Base-by-base conservation (phyloP, 2,888 invertebrate genomes). In the Polydesmus complanatus region DNA sequence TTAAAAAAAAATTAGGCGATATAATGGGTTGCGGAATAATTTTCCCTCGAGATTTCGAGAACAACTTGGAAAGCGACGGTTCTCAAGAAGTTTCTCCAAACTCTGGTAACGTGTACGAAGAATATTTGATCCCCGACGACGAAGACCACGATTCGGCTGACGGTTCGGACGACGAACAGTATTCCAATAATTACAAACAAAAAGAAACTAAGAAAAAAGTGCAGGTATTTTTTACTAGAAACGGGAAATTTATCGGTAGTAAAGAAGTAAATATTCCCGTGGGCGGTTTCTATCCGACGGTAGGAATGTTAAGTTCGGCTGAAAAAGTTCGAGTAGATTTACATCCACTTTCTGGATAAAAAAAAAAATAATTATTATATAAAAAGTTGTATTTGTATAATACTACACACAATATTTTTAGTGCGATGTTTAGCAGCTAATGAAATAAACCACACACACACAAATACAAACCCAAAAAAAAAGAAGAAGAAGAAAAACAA, bases 21-120 rank as follows among this genome's bases (percentile, higher is more conserved):
- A 71, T 75, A n/a, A 77, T 79, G 74, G 79, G 79, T 11, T 78
- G 78, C 71, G 79, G 79, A 27, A 77, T 79, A 56, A 70, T 77
- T 60, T 79, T 78, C 66, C 78, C 78, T 1, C 68, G 72, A 18
- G 70, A 70, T 65, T 71, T 70, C 65, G 68, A 61, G 11, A 65
- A 60, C 58, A 70, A 70, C 53, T 66, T 65, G 21, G 71, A 72
- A 62, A 69, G 37, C 49, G 69, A 69, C 63, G 67, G 65, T 27
- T 66, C 67, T 47, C 64, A 63, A 49, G 69, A 70, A 55, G 58
- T 63, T 37, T 68, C 68, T 25, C 66, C 64, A 5, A 64, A 66
- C 14, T 68, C 68, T 5, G 65, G 67, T 21, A 67, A 64, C 21
- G 61, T 58, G 22, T 55, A 54, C n/a, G 69, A 71, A 55, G 68